Evolutionary conservation across 2,888 invertebrate genomes (phyloP), one percentile per base, ranked within the genome.

Genomic region (Drosophila parthenogenetica): DNA sequence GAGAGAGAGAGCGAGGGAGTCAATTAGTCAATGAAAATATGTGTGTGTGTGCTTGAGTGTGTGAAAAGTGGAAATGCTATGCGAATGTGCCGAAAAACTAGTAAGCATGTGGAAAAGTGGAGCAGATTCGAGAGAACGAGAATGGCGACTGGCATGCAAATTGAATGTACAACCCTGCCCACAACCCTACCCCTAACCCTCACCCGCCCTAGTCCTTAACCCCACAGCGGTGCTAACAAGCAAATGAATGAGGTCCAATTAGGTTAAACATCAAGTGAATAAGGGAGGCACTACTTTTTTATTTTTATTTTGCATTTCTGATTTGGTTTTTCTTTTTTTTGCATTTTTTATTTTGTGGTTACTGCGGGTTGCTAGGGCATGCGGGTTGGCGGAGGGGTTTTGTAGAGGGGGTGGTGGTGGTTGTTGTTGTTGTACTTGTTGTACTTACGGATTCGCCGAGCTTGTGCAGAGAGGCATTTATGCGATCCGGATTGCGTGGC

Each of bases 401-500:
- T 29, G 25, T 29, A 16, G n/a, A 19, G 51, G 54, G 49, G 14
- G 32, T 25, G 54, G 51, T 46, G 45, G 17, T 35, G 13, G 60
- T 49, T 49, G 48, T 59, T 46, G 58, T 43, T n/a, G 54, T 62
- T 67, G 66, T 55, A 77, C 80, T 74, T 72, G 68, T 77, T 68
- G 89, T 90, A 91, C 91, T 91, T 92, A 92, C 92, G 87, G 92
- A 91, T 88, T 92, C 92, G 79, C 90, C 87, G 70, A 92, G 87
- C 88, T 92, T 92, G 84, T 92, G 91, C 76, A 92, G 87, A 78
- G 92, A 92, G 82, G 92, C 92, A 87, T 92, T 92, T 89, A 92
- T 92, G 81, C 92, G 91, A 88, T 92, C 92, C 89, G 92, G 92
- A 90, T 92, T 92, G 84, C 92, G 90, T 84, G 92, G 92, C 89